phyloP scores from a whole-genome alignment of 2,113 vertebrate species.

The Zosterops borbonicus region DNA sequence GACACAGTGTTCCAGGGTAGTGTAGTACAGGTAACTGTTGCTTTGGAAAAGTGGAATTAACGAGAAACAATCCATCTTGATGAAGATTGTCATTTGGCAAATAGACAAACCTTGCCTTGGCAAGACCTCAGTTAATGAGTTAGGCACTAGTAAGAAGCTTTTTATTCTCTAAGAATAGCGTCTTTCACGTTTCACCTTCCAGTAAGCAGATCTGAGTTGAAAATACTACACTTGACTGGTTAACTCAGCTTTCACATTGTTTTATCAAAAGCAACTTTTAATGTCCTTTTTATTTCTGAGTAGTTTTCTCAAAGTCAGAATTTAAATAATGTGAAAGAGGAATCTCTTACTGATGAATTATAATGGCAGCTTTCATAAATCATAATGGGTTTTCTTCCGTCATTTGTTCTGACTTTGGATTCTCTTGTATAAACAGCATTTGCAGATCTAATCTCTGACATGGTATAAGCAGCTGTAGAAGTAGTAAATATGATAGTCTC shows the following conservation, averaged over 20 bases:
- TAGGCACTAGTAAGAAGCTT: slow-evolving; percentile 54
- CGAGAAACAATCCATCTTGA: slow-evolving; percentile 11
- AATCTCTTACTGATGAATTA: neutral
- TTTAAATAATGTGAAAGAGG: neutral
- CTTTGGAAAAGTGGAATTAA: neutral
- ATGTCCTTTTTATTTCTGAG: neutral
- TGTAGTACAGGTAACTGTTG: neutral
- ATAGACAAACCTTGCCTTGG: slow-evolving; percentile 21
- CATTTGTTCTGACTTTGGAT: neutral
- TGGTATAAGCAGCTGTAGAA: neutral
- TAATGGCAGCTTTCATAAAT: neutral
- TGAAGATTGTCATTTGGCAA: slow-evolving; percentile 36
- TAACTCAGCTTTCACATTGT: neutral
- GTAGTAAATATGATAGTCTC: neutral
- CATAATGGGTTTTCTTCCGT: neutral
- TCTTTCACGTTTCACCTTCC: slow-evolving; percentile 59
- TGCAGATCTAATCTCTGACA: neutral
- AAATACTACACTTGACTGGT: slow-evolving; percentile 34
- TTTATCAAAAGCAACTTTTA: slow-evolving; percentile 5
- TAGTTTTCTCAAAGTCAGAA: neutral
- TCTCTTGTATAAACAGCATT: neutral
- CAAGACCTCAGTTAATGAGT: slow-evolving; percentile 44
- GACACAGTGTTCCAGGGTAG: neutral
- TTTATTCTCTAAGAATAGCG: slow-evolving; percentile 59
- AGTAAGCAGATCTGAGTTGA: slow-evolving; percentile 44